Evolutionary conservation across 37 sponge, comb jelly and placozoan species (phyloP), one percentile per base, ranked within the genome.

Genomic region (Tethya wilhelma): DNA sequence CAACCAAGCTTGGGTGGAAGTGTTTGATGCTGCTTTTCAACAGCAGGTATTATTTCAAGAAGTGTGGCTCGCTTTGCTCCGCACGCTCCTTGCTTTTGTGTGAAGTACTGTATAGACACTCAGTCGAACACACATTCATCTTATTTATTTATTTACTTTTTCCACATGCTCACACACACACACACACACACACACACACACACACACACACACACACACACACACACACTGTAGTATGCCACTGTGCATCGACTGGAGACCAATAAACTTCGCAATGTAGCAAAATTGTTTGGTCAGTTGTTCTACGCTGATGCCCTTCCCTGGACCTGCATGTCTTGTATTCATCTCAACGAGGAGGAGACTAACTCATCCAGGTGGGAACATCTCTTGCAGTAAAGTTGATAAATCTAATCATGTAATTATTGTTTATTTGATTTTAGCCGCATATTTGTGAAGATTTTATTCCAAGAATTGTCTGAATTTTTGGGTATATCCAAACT

Each of bases 361-460:
- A 98, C 99, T 29, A 98, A 80, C 56, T 96, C 99, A 28, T 98
- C 99, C 65, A 96, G 94, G 94, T 85, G 38, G 2, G 70, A 67
- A 7, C 62, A n/a, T 6, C 25, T 60, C 34, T 32, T 33, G 11
- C 11, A 36, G 3, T 7, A 67, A 8, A 25, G 17, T 3, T 44
- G 49, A 29, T 72, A 26, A 46, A 6, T 72, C 4, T 72, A 17
- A 44, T 8, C 26, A 29, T 75, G 76, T 75, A 36, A 75, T 57
- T 37, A 4, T 25, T 23, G 38, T 40, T 66, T 28, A 38, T 42
- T 23, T 43, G 33, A 30, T 44, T 44, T 3, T 37, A 97, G 99
- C 81, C 97, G 99, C 23, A 96, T 98, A 39, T 98, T 96, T 75
- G 85, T 94, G 45, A 98, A 98, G 97, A 98, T 98, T 68, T 73